Evolutionary conservation across 2,113 vertebrate species (phyloP).

Genomic region (Tragelaphus imberbis): DNA sequence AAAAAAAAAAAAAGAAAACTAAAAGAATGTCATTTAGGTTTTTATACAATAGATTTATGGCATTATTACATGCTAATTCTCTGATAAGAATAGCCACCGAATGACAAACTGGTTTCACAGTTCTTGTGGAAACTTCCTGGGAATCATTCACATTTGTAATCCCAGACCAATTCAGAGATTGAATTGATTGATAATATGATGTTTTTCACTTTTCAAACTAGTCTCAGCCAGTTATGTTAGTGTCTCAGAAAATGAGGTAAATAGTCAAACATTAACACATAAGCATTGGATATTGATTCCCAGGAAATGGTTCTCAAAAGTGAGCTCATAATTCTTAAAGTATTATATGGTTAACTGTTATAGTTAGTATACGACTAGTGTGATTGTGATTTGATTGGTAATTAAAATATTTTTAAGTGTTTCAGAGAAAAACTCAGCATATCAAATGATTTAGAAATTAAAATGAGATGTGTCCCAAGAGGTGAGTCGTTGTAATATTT

Average conservation of each 20-base stretch:
- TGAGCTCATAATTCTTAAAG: neutral
- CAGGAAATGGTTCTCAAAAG: conserved; percentile 4
- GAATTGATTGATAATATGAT: neutral
- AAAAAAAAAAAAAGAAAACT: neutral
- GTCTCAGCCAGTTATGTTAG: neutral
- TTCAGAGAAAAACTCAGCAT: neutral
- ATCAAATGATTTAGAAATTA: conserved; percentile 14
- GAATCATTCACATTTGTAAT: neutral
- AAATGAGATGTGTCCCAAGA: neutral
- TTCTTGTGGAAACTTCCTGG: neutral
- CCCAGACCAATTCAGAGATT: neutral
- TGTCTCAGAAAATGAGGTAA: neutral
- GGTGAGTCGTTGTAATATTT: neutral
- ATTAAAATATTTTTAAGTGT: conserved; percentile 11
- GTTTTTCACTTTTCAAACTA: conserved; percentile 8
- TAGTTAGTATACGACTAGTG: neutral
- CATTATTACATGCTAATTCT: neutral
- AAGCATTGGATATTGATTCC: neutral
- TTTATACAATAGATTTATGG: neutral
- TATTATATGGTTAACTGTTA: neutral
- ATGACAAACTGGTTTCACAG: neutral
- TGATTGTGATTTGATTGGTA: neutral
- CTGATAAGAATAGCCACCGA: neutral
- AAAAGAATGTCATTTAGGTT: neutral
- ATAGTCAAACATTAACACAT: neutral